phyloP scores from a whole-genome alignment of 2,888 invertebrate genomes.

The Rhabditophanes sp. region DNA sequence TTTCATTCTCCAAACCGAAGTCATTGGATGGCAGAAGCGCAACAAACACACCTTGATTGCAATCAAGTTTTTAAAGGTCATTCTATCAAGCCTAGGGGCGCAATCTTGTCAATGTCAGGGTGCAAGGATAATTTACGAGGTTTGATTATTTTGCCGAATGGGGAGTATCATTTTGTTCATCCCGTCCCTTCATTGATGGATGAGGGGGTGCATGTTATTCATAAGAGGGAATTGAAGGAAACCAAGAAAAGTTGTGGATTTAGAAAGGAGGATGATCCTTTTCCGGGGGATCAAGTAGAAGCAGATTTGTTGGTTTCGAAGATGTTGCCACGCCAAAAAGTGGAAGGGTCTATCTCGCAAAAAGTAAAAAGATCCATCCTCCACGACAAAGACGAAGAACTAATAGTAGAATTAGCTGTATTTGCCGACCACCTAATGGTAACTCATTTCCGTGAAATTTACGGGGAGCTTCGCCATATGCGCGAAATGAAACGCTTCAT shows the following conservation, averaged over 20 bases:
- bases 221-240: constrained; percentile 18
- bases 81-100: constrained; percentile 10
- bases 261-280: constrained; percentile 21
- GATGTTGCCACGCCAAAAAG: constrained; percentile 7
- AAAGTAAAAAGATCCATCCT: constrained; percentile 1
- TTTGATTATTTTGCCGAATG: constrained; percentile 18
- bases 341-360: not conserved
- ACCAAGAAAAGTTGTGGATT: constrained; percentile 18
- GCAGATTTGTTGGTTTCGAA: constrained; percentile 4
- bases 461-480: constrained; percentile 20
- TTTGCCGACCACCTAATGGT: constrained; percentile 39
- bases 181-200: constrained; percentile 9
- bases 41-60: no score
- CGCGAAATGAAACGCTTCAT: constrained; percentile 35
- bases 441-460: constrained; percentile 24
- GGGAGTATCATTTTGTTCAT: constrained; percentile 23
- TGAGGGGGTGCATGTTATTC: constrained; percentile 16
- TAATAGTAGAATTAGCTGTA: constrained; percentile 30
- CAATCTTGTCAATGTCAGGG: constrained; percentile 21
- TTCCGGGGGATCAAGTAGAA: constrained; percentile 18
- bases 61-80: constrained; percentile 22
- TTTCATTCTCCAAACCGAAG: no score
- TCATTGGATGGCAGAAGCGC: no score
- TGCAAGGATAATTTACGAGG: constrained; percentile 27
- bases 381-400: constrained; percentile 9